Base-by-base conservation (phyloP, 2,888 invertebrate species). In the Cistogaster globosa region DNA sequence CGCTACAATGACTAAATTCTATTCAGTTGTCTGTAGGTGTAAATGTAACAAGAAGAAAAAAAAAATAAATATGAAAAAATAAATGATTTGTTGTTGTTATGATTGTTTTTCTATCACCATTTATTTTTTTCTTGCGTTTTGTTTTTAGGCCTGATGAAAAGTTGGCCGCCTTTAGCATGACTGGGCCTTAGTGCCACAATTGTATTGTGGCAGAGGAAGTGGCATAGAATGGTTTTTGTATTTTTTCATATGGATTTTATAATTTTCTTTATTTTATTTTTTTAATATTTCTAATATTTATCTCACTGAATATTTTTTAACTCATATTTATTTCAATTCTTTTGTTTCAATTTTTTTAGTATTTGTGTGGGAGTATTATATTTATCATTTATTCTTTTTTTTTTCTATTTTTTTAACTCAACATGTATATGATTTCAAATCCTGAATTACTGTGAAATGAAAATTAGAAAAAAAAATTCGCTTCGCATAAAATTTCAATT, bases 221-320 rank as follows among this genome's bases (percentile, higher is more conserved):
- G 65, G 42, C 42, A 42, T 11, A 42, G 12, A 42, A 32, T 32
- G 32, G 2, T 32, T 5, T 32, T 32, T 5, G 32, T 32, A 6
- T 42, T 53, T 69, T 79, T 63, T 36, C 22, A 53, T 80, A 18
- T 71, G 51, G 38, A 26, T 42, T 48, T 83, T 22, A 38, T 4
- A 45, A 42, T 55, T 60, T 78, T 58, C n/a, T 55, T 75, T 6
- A 32, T 32, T 32, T 32, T 32, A 32, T 12, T 51, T 32, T 84
- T 69, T 74, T 76, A 65, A 57, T 65, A 80, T 80, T 81, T 78
- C 45, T 69, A 78, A 81, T 85, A 75, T 78, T 78, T 85, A 74
- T 82, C 74, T 77, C 62, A 67, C 38, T 76, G 76, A 36, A 67
- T 80, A 42, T 60, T 55, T 68, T 71, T 67, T 69, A 68, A 26